Evolutionary conservation across 2,797 vertebrate species (phyloP).

Genomic region (Benthosema pterotum): DNA sequence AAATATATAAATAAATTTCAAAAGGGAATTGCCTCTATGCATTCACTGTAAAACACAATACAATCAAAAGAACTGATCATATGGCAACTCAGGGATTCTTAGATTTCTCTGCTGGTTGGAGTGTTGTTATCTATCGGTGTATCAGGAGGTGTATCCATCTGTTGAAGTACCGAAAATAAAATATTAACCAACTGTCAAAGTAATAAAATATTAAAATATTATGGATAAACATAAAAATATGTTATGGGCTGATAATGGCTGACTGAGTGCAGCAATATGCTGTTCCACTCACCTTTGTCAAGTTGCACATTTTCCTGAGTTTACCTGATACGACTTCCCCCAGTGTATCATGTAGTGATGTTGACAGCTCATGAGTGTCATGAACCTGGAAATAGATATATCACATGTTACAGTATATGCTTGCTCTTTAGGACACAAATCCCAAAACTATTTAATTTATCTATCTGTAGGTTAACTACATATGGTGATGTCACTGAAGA

Average conservation of each 20-base stretch:
- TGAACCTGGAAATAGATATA: conserved; percentile 64
- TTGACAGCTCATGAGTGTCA: conserved; percentile 66
- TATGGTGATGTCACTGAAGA: no score
- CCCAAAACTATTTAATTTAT: background rate
- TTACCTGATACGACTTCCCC: conserved; percentile 66
- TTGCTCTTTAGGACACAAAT: no score
- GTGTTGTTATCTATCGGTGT: conserved; percentile 27
- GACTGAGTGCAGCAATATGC: background rate
- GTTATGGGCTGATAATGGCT: background rate
- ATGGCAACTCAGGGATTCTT: conserved; percentile 21
- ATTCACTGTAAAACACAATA: conserved; percentile 2
- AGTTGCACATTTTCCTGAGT: conserved; percentile 57
- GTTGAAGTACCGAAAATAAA: conserved; percentile 36
- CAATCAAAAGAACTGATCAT: background rate
- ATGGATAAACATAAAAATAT: no score
- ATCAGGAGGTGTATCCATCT: conserved; percentile 48
- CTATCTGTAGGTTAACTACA: no score
- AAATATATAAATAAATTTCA: background rate
- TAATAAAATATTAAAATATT: conserved; percentile 9
- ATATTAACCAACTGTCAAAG: conserved; percentile 45
- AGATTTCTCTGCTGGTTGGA: conserved; percentile 56
- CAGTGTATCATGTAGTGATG: conserved; percentile 65
- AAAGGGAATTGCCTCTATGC: background rate
- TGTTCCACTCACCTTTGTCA: conserved; percentile 47
- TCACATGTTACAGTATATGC: background rate